Evolutionary conservation across 2,797 vertebrate species (phyloP).

Genomic region (Eremophila alpestris): DNA sequence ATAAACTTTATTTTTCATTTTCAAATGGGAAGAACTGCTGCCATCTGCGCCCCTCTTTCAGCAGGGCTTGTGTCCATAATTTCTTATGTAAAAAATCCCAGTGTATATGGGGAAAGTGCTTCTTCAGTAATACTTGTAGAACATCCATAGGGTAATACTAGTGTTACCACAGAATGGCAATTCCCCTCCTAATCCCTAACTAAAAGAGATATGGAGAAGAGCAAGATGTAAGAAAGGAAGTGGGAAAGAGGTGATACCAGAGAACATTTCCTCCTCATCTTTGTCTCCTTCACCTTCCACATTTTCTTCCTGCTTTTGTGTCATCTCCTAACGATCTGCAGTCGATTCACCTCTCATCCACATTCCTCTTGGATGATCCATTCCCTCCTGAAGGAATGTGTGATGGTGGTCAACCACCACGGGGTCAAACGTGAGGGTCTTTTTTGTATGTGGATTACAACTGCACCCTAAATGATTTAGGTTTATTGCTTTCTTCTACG

Average conservation of each 20-base stretch:
- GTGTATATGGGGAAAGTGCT: neutral
- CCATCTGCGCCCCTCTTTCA: neutral
- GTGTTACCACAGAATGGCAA: neutral
- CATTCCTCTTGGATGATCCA: neutral
- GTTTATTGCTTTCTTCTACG: neutral
- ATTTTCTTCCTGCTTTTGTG: neutral
- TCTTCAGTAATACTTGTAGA: neutral
- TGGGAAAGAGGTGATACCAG: neutral
- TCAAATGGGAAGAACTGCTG: neutral
- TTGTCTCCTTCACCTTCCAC: neutral
- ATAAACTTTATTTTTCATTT: neutral
- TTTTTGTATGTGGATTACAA: neutral
- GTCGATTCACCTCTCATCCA: neutral
- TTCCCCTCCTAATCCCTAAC: neutral
- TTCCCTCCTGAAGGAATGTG: neutral
- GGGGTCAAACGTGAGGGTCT: neutral
- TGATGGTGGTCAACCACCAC: neutral
- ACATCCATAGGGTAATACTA: neutral
- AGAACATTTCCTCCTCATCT: neutral
- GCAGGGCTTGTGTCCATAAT: neutral
- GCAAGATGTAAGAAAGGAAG: neutral
- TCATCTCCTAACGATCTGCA: neutral
- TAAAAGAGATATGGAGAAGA: neutral
- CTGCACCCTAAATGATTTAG: neutral
- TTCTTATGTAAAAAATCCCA: neutral